These are phyloP conservation scores for Lucifuga dentata DNA, from an alignment of 2,113 vertebrate genomes.

Conservation along the genomic window DNA sequence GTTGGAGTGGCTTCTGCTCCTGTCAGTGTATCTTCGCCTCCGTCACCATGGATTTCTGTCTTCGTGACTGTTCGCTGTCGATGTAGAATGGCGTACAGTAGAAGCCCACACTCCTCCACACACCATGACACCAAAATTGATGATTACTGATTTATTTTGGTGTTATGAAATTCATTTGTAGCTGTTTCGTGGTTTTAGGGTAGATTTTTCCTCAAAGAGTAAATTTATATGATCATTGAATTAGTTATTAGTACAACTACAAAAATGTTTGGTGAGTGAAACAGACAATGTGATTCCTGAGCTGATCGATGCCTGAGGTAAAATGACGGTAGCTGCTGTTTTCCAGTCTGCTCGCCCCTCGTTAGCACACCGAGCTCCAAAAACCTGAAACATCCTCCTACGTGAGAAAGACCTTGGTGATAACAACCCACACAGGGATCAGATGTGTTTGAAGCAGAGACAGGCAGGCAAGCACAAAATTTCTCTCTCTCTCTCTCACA, in stretches of 20 bases:
- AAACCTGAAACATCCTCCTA: slow-evolving; percentile 18
- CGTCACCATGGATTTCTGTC: too few relatives aligned
- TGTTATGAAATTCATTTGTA: neutral
- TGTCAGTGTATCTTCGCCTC: too few relatives aligned
- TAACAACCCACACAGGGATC: slow-evolving; percentile 19
- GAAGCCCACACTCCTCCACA: too few relatives aligned
- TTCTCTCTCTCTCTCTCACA: too few relatives aligned
- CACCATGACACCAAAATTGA: too few relatives aligned
- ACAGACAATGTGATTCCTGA: neutral
- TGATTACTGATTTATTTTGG: neutral
- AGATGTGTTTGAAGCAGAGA: slow-evolving; percentile 5
- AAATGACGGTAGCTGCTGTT: neutral
- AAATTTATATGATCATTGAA: too few relatives aligned
- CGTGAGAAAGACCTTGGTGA: neutral
- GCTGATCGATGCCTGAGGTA: neutral
- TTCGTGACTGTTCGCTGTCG: too few relatives aligned
- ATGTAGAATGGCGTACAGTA: too few relatives aligned
- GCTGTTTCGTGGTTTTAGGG: accelerated
- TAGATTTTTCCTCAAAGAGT: neutral
- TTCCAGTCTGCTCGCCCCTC: neutral
- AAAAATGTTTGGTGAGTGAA: too few relatives aligned
- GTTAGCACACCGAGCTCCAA: neutral
- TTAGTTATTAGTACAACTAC: too few relatives aligned
- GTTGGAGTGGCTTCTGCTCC: too few relatives aligned
- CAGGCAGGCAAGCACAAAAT: neutral